These are phyloP conservation scores for Brachypodius melanocephalos DNA, from an alignment of 2,113 vertebrate genomes.

Conservation along the genomic window DNA sequence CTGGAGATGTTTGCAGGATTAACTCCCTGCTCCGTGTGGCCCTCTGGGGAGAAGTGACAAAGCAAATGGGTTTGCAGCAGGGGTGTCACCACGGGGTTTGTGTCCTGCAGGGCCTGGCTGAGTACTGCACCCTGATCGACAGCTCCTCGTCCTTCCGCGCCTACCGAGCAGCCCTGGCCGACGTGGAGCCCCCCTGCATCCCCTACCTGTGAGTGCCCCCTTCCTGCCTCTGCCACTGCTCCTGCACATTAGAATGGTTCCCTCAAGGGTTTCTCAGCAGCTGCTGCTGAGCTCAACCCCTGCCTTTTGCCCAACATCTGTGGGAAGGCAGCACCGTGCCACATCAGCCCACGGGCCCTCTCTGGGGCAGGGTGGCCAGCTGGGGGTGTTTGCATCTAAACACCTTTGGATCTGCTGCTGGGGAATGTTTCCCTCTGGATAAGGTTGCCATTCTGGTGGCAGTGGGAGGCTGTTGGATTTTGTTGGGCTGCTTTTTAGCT, in stretches of 20 bases:
- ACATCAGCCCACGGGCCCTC: rapidly evolving
- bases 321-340: neutral
- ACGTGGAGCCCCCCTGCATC: constrained; percentile 96
- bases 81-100: neutral
- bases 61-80: neutral
- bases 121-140: constrained; percentile 98
- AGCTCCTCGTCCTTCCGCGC: constrained; percentile 98
- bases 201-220: constrained; percentile 88
- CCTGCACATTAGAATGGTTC: neutral
- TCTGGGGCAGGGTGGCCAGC: neutral
- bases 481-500: neutral
- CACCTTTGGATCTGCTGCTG: neutral
- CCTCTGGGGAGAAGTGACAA: neutral
- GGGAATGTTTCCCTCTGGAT: neutral
- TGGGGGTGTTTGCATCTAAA: neutral
- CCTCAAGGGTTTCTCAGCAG: neutral
- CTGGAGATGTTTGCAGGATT: neutral
- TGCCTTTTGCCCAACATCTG: neutral
- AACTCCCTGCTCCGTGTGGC: neutral
- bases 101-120: constrained; percentile 84
- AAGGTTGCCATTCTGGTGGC: neutral
- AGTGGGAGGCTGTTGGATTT: neutral
- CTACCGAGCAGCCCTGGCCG: constrained; percentile 92
- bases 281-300: neutral
- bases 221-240: neutral